Conservation (phyloP, 2,888 invertebrate species). For the Ormyrus nitidulus region DNA sequence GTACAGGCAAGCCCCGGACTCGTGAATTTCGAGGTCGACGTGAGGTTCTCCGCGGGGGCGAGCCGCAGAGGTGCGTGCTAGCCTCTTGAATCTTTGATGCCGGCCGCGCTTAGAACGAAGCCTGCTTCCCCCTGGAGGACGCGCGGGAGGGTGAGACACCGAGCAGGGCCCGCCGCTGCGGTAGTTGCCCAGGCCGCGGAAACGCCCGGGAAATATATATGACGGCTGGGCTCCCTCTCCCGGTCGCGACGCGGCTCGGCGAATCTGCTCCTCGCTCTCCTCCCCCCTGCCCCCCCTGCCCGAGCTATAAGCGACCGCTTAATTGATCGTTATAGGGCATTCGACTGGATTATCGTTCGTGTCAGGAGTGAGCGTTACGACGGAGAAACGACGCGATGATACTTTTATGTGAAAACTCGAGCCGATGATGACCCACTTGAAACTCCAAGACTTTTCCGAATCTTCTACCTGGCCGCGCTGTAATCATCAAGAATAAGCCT, state of each 20-base stretch:
- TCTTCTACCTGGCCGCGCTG: too few relatives aligned
- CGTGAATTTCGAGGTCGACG: slow-evolving; percentile 64
- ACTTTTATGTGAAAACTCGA: too few relatives aligned
- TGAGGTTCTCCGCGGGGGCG: slow-evolving; percentile 61
- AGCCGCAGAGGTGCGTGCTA: slow-evolving; percentile 69
- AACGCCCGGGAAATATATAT: slow-evolving; percentile 34
- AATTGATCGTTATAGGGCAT: slow-evolving; percentile 36
- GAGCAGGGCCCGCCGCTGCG: not conserved
- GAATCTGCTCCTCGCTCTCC: not conserved
- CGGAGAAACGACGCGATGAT: too few relatives aligned
- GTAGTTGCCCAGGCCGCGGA: slow-evolving; percentile 2
- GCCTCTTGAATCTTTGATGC: slow-evolving; percentile 72
- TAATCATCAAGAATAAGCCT: too few relatives aligned
- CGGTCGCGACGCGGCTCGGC: not conserved
- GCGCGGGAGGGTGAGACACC: slow-evolving; percentile 3
- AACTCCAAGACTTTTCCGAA: too few relatives aligned
- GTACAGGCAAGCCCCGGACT: not conserved
- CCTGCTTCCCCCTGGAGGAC: not conserved
- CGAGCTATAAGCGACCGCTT: slow-evolving; percentile 13
- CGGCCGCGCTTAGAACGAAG: not conserved
- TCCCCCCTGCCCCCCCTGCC: not conserved
- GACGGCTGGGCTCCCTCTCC: not conserved
- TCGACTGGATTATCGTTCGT: slow-evolving; percentile 11
- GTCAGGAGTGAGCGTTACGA: not conserved
- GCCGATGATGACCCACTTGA: too few relatives aligned